phyloP scores from a whole-genome alignment of 2,113 vertebrate genomes.

The Dasyprocta punctata region DNA sequence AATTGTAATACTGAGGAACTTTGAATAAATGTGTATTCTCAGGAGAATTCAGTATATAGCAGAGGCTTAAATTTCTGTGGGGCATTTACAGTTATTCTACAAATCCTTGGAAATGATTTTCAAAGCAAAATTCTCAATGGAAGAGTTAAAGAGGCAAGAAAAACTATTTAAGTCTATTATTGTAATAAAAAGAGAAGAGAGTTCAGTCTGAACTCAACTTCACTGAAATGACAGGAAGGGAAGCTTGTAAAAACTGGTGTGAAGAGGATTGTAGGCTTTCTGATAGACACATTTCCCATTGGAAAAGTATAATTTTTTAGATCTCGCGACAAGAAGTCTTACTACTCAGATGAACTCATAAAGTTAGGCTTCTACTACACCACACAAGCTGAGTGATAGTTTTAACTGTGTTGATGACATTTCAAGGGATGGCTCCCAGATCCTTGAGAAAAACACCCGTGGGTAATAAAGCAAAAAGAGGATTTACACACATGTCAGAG shows the following conservation, averaged over 20 bases:
- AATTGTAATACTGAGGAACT: background rate
- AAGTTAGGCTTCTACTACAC: background rate
- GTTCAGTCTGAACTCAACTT: background rate
- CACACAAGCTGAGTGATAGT: background rate
- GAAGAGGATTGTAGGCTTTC: background rate
- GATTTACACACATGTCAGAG: background rate
- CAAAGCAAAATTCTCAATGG: background rate
- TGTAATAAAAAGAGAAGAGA: background rate
- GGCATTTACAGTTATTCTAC: slow-evolving; percentile 11
- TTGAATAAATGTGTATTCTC: background rate
- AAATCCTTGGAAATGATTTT: slow-evolving; percentile 44
- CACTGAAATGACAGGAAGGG: background rate
- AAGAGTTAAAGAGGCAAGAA: background rate
- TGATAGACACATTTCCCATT: background rate
- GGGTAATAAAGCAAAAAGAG: background rate
- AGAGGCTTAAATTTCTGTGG: slow-evolving; percentile 68
- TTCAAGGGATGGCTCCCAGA: background rate
- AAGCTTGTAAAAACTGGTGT: background rate
- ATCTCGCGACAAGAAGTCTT: background rate
- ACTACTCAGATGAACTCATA: background rate
- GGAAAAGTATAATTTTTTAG: background rate
- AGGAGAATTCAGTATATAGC: background rate
- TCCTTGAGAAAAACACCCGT: background rate
- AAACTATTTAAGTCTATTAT: background rate
- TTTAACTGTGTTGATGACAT: background rate